These are phyloP conservation scores for Aphaenogaster floridana DNA, from an alignment of 1,140 invertebrate genomes.

Conservation along the genomic window DNA sequence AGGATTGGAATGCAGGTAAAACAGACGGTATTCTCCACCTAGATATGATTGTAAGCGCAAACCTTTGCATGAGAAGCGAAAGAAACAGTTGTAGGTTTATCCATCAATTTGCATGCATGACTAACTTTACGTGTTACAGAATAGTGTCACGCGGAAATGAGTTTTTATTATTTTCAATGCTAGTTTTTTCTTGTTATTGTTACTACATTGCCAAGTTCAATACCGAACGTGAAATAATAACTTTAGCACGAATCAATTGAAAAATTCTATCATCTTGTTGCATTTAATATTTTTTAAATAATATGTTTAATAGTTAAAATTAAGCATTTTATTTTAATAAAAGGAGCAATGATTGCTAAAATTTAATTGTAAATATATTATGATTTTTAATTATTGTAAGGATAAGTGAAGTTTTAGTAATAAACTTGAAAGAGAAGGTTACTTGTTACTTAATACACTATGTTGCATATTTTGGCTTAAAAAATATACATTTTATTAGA, in stretches of 20 bases:
- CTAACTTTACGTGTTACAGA: conserved; percentile 16
- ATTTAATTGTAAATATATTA: not conserved
- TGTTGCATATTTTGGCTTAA: not conserved
- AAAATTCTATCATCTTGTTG: not conserved
- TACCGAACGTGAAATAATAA: not conserved
- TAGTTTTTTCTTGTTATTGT: conserved; percentile 1
- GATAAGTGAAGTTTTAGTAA: not conserved
- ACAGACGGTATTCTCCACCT: conserved; percentile 11
- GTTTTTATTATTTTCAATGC: not conserved
- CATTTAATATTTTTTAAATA: conserved; percentile 1
- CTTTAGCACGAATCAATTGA: not conserved
- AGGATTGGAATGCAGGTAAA: conserved; percentile 43
- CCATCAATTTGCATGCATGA: conserved; percentile 43
- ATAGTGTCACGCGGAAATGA: conserved; percentile 12
- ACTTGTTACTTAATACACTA: not conserved
- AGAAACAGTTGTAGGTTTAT: conserved; percentile 13
- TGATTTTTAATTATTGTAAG: not conserved
- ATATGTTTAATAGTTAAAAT: not conserved
- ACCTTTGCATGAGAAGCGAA: not conserved
- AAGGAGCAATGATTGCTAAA: not conserved
- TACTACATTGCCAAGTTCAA: not conserved
- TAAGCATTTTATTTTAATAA: not conserved
- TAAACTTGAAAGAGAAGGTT: not conserved
- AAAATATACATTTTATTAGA: not conserved
- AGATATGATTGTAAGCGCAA: not conserved